phyloP scores from a whole-genome alignment of 2,797 vertebrate genomes.

The Clarias fuscus region DNA sequence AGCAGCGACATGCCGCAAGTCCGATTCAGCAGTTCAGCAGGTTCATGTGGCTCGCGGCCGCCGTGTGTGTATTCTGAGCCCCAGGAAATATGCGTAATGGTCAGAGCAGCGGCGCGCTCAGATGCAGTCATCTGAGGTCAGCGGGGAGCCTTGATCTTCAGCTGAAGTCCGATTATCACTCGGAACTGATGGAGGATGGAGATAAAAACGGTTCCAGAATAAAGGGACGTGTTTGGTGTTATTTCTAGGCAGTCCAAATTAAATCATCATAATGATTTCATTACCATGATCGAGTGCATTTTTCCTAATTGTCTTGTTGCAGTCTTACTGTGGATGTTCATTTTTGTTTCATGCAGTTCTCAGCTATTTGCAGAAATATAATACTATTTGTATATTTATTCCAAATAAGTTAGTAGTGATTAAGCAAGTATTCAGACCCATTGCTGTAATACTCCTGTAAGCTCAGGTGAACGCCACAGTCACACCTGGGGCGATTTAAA shows the following conservation, averaged over 20 bases:
- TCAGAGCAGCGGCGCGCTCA: conserved; percentile 43
- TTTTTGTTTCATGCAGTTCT: neutral
- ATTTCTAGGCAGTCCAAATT: conserved; percentile 18
- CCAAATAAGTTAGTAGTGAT: neutral
- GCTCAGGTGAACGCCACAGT: neutral
- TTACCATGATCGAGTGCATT: conserved; percentile 1
- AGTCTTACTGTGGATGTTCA: neutral
- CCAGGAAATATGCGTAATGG: conserved; percentile 39
- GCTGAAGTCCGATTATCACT: conserved; percentile 39
- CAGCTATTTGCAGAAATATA: neutral
- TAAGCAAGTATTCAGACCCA: neutral
- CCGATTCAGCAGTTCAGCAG: conserved; percentile 33
- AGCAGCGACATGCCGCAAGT: conserved; percentile 21
- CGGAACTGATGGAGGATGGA: conserved; percentile 12
- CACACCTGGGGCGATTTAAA: neutral
- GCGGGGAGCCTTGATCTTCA: conserved; percentile 4
- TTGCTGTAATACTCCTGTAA: neutral
- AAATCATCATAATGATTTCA: conserved; percentile 6
- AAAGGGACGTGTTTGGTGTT: neutral
- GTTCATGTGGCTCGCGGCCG: conserved; percentile 40
- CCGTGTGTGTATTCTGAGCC: conserved; percentile 30
- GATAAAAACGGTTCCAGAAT: conserved; percentile 19
- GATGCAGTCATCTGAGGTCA: conserved; percentile 62
- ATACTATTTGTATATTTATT: neutral
- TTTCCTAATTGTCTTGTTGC: neutral